Evolutionary conservation across 92 coral and sea anemone genomes (phyloP).

Genomic region (Diadumene lineata): DNA sequence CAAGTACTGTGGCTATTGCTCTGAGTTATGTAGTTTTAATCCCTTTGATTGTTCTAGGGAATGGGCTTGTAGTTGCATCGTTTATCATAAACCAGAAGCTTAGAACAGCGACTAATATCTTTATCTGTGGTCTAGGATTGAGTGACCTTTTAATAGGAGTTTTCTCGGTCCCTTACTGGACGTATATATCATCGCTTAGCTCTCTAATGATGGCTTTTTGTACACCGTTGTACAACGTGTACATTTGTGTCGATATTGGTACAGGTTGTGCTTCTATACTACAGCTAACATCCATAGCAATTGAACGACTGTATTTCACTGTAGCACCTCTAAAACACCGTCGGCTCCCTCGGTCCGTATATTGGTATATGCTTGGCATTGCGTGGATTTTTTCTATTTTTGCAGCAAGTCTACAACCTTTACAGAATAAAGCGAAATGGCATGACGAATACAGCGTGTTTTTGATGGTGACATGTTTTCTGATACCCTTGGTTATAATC

Average conservation of each 20-base stretch:
- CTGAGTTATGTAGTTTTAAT: constrained; percentile 55
- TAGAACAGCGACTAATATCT: constrained; percentile 81
- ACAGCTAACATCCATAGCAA: constrained; percentile 85
- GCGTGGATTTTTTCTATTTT: constrained; percentile 67
- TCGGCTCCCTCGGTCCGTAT: constrained; percentile 49
- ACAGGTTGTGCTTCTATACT: constrained; percentile 91
- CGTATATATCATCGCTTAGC: constrained; percentile 57
- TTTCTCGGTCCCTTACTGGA: constrained; percentile 85
- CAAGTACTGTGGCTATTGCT: constrained; percentile 47
- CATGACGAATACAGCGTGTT: constrained; percentile 44
- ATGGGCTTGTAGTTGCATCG: constrained; percentile 76
- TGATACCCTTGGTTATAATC: constrained; percentile 65
- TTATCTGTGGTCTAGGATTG: constrained; percentile 78
- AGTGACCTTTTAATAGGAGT: constrained; percentile 83
- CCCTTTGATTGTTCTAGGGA: constrained; percentile 73
- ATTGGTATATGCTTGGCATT: constrained; percentile 50
- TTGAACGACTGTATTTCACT: constrained; percentile 78
- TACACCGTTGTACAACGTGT: constrained; percentile 40
- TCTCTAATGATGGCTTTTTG: constrained; percentile 47
- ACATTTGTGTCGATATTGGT: constrained; percentile 72
- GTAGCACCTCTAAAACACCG: constrained; percentile 79
- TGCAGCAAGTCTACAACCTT: constrained; percentile 57
- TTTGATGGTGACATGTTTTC: constrained; percentile 56
- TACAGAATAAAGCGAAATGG: constrained; percentile 43
- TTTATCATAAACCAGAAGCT: constrained; percentile 61